A percentile compares a stretch with the other conserved stretches of the same genome.
These are phyloP conservation scores for Centropyge bicolor DNA, from an alignment of 2,797 vertebrate genomes.

Conservation along the genomic window DNA sequence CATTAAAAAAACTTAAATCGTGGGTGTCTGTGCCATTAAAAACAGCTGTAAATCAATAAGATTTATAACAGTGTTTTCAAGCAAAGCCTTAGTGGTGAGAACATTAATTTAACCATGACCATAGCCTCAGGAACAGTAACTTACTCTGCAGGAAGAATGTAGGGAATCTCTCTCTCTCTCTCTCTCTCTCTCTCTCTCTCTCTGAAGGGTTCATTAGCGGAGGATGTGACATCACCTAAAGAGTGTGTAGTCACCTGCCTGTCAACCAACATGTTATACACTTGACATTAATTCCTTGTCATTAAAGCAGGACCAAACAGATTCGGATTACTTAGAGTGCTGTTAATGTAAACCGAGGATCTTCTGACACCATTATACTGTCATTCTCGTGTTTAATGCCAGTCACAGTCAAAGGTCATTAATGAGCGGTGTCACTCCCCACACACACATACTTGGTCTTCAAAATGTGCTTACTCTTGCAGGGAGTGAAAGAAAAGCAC, in stretches of 20 bases:
- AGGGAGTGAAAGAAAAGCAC: constrained; percentile 29
- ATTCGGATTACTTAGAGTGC: constrained; percentile 57
- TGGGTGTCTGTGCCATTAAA: constrained; percentile 18
- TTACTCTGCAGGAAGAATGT: constrained; percentile 42
- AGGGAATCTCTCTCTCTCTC: constrained; percentile 30
- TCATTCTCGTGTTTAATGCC: constrained; percentile 40
- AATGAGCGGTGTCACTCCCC: constrained; percentile 36
- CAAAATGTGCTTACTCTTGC: constrained; percentile 31
- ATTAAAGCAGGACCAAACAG: constrained; percentile 37
- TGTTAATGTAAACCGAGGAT: constrained; percentile 63
- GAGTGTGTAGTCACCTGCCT: constrained; percentile 22
- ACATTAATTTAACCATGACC: constrained; percentile 21
- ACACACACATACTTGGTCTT: constrained; percentile 42
- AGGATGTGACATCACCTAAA: constrained; percentile 54
- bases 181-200: constrained; percentile 1
- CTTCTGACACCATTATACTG: constrained; percentile 35
- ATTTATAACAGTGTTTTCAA: constrained; percentile 16
- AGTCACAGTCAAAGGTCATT: constrained; percentile 45
- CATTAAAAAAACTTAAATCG: constrained; percentile 4
- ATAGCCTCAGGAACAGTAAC: constrained; percentile 14
- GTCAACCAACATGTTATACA: constrained; percentile 35
- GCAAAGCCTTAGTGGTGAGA: constrained; percentile 6
- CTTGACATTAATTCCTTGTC: constrained; percentile 37
- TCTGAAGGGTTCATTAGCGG: constrained; percentile 35
- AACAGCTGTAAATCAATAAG: constrained; percentile 2